Conservation (phyloP, 35 echinoderm and acorn worm species). For the Eucidaris tribuloides region DNA sequence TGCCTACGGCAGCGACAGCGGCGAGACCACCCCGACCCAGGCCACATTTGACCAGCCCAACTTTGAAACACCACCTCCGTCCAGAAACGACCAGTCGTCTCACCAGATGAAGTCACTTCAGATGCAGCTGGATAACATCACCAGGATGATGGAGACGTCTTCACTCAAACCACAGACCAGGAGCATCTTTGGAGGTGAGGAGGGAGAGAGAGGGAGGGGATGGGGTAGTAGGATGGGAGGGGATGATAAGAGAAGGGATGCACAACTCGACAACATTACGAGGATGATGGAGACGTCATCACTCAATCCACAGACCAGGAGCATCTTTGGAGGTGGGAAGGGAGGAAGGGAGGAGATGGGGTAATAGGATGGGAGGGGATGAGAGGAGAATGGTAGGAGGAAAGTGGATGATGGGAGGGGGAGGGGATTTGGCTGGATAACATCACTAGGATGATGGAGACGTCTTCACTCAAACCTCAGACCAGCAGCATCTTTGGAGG, state of each 20-base stretch:
- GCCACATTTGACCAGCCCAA: background rate
- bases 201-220: background rate
- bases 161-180: constrained; percentile 1
- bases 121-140: constrained; percentile 68
- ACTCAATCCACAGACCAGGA: background rate
- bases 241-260: background rate
- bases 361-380: too few relatives aligned
- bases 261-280: constrained; percentile 66
- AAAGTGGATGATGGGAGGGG: background rate
- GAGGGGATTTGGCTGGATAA: constrained; percentile 41
- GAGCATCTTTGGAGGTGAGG: constrained; percentile 47
- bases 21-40: background rate
- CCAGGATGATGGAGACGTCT: constrained; percentile 75
- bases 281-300: constrained; percentile 78
- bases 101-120: constrained; percentile 44
- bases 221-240: too few relatives aligned
- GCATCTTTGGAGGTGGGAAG: constrained; percentile 51
- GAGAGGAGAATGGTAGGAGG: too few relatives aligned
- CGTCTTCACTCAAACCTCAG: constrained; percentile 6
- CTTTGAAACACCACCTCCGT: background rate
- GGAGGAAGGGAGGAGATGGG: too few relatives aligned
- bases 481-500: constrained; percentile 46
- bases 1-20: background rate
- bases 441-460: constrained; percentile 86
- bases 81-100: background rate